A percentile compares a stretch with the other conserved stretches of the same genome.
phyloP scores from a whole-genome alignment of 2,888 invertebrate genomes.

The Parnassius smintheus region DNA sequence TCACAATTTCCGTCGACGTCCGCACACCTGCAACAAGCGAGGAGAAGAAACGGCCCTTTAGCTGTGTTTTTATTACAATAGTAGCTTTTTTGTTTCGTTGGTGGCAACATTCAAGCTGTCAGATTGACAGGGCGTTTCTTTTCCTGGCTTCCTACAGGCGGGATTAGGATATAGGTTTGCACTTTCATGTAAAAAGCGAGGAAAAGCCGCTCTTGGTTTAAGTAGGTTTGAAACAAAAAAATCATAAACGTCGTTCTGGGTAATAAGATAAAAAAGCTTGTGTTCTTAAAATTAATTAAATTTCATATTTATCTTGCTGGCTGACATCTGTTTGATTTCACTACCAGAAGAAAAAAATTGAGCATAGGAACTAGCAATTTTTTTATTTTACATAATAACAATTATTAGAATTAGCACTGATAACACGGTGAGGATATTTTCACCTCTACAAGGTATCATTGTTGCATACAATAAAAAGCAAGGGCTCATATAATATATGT shows the following conservation, averaged over 20 bases:
- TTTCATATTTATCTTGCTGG: too few species aligned
- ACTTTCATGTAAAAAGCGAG: constrained; percentile 66
- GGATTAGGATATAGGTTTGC: constrained; percentile 36
- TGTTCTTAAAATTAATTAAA: too few species aligned
- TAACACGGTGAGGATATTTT: too few species aligned
- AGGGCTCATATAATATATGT: constrained; percentile 32
- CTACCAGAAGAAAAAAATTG: too few species aligned
- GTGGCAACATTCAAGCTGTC: constrained; percentile 37
- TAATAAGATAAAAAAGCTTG: too few species aligned
- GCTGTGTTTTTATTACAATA: constrained; percentile 29
- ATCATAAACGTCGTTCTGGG: too few species aligned
- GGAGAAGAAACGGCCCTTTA: constrained; percentile 70
- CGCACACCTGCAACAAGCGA: constrained; percentile 77
- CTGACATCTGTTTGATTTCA: too few species aligned
- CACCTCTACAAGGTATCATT: too few species aligned
- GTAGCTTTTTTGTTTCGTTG: constrained; percentile 24
- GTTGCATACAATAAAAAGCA: constrained; percentile 33
- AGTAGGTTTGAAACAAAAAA: constrained; percentile 15
- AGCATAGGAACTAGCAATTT: too few species aligned
- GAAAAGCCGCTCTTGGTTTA: constrained; percentile 64
- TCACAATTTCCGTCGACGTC: constrained; percentile 74
- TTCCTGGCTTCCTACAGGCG: constrained; percentile 77
- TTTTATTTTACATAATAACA: too few species aligned
- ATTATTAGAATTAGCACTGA: too few species aligned
- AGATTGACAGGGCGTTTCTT: constrained; percentile 63